phyloP scores from a whole-genome alignment of 2,113 vertebrate genomes.

The Rhinolophus ferrumequinum region DNA sequence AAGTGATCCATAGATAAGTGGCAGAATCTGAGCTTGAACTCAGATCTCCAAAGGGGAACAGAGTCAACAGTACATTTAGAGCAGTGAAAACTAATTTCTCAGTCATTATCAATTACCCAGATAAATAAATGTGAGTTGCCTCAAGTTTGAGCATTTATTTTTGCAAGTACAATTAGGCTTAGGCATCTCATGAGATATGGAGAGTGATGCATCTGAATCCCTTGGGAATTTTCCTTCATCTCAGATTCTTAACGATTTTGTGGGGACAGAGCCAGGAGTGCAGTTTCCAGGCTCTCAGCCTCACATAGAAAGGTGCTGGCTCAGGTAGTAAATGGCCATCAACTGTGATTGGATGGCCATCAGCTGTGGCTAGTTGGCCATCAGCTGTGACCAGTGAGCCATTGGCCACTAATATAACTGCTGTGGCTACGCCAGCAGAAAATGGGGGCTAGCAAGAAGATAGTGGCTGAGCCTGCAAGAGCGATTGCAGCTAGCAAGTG shows the following conservation, averaged over 20 bases:
- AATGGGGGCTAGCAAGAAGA: too few species aligned
- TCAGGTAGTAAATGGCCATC: too few species aligned
- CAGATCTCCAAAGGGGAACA: not conserved
- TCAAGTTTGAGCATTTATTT: not conserved
- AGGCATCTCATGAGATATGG: not conserved
- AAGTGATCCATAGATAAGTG: not conserved
- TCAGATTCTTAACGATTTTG: not conserved
- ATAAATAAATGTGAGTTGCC: not conserved
- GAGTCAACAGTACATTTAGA: not conserved
- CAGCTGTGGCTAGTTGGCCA: too few species aligned
- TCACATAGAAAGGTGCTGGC: too few species aligned
- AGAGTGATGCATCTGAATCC: not conserved
- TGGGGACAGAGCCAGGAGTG: too few species aligned
- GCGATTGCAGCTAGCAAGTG: too few species aligned
- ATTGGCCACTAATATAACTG: too few species aligned
- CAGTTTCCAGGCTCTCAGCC: too few species aligned
- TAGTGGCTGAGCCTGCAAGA: too few species aligned
- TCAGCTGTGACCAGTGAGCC: too few species aligned
- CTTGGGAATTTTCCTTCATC: not conserved
- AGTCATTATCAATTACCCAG: not conserved
- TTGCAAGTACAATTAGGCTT: not conserved
- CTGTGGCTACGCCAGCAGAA: too few species aligned
- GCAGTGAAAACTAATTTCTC: not conserved
- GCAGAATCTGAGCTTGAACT: not conserved
- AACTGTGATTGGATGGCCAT: too few species aligned